Evolutionary conservation across 2,888 invertebrate genomes (phyloP), one percentile per base, ranked within the genome.

Genomic region (Phlogophora meticulosa): DNA sequence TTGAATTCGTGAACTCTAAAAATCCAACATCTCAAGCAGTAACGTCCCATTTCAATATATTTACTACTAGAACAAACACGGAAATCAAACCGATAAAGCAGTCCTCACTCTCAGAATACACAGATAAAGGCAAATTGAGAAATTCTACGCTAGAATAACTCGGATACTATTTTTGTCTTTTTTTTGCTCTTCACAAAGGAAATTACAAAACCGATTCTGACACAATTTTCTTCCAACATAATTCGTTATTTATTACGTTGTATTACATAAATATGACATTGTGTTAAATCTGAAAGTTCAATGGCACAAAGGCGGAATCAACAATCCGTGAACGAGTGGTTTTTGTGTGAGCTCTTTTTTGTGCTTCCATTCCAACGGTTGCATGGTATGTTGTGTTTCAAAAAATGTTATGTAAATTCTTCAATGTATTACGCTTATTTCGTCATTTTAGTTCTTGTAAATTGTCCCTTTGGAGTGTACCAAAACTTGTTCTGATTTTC

Each of bases 231-330:
- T 65, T 28, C 36, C 28, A 49, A 65, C 58, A 75, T 68, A 69
- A 80, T 72, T 74, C 63, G 20, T 65, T 72, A 79, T 79, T 82
- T 69, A 76, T 85, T 83, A 84, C 83, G 75, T 72, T 76, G 57
- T 70, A 78, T 85, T 85, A 85, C 76, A 81, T 74, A 84, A 82
- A 81, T 78, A 73, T 83, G 75, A 68, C 83, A 83, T 84, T 78
- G 76, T 83, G 75, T 83, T 80, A 62, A 65, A 72, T 70, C 72
- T 62, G 68, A 79, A 76, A 85, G 78, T 83, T 83, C 86, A 84
- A 85, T 84, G 76, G 82, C 81, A 85, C 61, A 74, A 75, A 61
- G 46, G 55, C 52, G 61, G 48, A 76, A 52, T 66, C 75, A 58
- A 53, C 69, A 64, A 69, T 72, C 72, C 79, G 79, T 78, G 76